Evolutionary conservation across 2,888 invertebrate genomes (phyloP), one percentile per base, ranked within the genome.

Genomic region (Pollenia griseotomentosa): DNA sequence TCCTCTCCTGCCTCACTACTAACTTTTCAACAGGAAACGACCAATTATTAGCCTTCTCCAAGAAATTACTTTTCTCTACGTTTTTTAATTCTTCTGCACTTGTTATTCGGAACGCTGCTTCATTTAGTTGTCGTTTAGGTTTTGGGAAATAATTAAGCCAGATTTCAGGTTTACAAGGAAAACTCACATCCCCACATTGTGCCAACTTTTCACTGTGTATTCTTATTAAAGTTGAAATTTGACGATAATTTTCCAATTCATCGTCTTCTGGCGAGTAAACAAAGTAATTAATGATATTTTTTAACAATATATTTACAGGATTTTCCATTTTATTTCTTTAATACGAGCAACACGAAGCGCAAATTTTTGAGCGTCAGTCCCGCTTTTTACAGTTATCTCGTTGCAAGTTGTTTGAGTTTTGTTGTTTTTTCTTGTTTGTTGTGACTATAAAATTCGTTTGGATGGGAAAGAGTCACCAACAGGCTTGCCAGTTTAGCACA

Each of bases 121-220:
- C 5, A n/a, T 89, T 89, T n/a, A 91, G 1, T 46, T 68, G 53
- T 9, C 1, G 84, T 51, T 46, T 86, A 19, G 44, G 16, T 16
- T n/a, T 44, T 16, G 11, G 89, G 73, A 94, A 89, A 87, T 93
- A 92, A 87, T 93, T 93, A 78, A 94, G 93, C 96, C 96, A 96
- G 74, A 95, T 94, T 89, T 94, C 93, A 33, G 94, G 89, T 68
- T 94, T 94, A 81, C 94, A 92, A 11, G 95, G 95, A 92, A 96
- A 96, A 93, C 95, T 96, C 6, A 96, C 92, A 88, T 97, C 97
- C 10, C 96, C 96, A 61, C 94, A 92, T 53, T 91, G 91, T 78
- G 93, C 91, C 8, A 96, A 92, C 88, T 95, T 94, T 88, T 95
- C 95, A 1, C 92, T 94, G 90, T 96, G 95, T 90, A 94, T 94